Evolutionary conservation across 2,797 vertebrate species (phyloP).

Genomic region (Enoplosus armatus): DNA sequence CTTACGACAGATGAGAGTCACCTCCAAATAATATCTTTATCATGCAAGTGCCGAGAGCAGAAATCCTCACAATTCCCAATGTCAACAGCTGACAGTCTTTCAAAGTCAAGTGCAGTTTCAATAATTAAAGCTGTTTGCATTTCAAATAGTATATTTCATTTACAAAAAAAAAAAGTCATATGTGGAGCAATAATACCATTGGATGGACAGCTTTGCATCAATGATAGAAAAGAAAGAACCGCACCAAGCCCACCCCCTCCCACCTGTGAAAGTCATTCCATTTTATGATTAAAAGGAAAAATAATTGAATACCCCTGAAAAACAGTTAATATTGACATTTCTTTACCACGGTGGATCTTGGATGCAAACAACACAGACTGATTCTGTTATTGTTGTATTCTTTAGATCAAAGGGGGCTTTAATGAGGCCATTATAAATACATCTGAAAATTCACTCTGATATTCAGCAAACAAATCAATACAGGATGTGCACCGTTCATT

Average conservation of each 20-base stretch:
- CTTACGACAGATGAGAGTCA: conserved; percentile 58
- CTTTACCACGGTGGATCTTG: conserved; percentile 56
- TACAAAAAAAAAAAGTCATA: conserved; percentile 67
- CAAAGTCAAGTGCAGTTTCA: conserved; percentile 72
- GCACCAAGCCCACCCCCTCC: background rate
- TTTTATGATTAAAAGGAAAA: conserved; percentile 78
- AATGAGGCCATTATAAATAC: conserved; percentile 90
- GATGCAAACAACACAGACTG: conserved; percentile 75
- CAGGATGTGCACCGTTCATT: conserved; percentile 85
- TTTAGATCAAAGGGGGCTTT: conserved; percentile 87
- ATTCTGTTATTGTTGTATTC: conserved; percentile 84
- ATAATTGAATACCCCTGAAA: conserved; percentile 68
- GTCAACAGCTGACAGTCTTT: conserved; percentile 71
- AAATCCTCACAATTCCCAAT: conserved; percentile 50
- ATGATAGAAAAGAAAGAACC: conserved; percentile 58
- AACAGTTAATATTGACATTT: conserved; percentile 75
- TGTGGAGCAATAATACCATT: conserved; percentile 43
- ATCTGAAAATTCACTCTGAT: conserved; percentile 87
- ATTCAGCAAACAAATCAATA: conserved; percentile 90
- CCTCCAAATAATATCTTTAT: conserved; percentile 68
- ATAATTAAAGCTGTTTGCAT: conserved; percentile 83
- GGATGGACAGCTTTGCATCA: conserved; percentile 68
- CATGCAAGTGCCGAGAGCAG: conserved; percentile 33
- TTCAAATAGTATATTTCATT: conserved; percentile 86
- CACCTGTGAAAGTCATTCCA: conserved; percentile 66